Conservation (phyloP, 2,888 invertebrate species). For the Rotaria magnacalcarata region DNA sequence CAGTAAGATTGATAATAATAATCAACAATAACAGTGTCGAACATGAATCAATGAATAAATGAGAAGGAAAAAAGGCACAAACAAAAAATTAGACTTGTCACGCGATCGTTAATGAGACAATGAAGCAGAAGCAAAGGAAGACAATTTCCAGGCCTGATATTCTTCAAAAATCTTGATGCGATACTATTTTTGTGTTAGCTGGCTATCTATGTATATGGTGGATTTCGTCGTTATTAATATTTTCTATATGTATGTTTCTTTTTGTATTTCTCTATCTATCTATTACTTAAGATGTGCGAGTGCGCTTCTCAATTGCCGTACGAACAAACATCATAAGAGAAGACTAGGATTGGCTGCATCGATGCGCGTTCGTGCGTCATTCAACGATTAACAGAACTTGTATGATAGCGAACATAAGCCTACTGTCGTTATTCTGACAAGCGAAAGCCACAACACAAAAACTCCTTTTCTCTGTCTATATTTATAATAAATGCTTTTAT, state of each 20-base stretch:
- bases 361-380: background rate
- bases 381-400: background rate
- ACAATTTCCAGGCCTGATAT: background rate
- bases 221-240: background rate
- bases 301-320: background rate
- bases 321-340: background rate
- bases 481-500: background rate
- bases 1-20: background rate
- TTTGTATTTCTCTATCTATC: background rate
- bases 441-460: background rate
- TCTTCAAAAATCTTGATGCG: background rate
- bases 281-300: background rate
- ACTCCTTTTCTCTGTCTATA: background rate
- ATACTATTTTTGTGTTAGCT: background rate
- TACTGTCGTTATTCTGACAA: background rate
- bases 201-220: background rate
- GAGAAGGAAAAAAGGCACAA: background rate
- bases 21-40: background rate
- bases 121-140: background rate
- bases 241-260: background rate
- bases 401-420: background rate
- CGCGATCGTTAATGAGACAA: background rate
- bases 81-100: slow-evolving; percentile 5
- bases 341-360: background rate
- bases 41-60: background rate